Evolutionary conservation across 2,113 vertebrate genomes (phyloP).

Genomic region (Kryptolebias marmoratus): DNA sequence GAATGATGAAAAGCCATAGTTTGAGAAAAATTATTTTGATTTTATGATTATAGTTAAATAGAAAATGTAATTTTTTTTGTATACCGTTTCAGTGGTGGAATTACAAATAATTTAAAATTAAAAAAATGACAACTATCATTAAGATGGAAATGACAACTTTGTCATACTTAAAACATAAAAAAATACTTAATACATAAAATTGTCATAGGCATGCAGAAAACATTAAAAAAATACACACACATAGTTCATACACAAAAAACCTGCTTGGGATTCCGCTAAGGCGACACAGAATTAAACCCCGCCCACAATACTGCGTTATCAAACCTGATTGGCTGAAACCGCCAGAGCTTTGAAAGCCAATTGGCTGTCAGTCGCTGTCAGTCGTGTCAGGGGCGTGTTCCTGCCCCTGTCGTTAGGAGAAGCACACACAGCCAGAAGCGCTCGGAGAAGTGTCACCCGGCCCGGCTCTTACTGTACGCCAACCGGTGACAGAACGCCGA

Average conservation of each 20-base stretch:
- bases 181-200: too few relatives aligned
- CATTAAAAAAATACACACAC: background rate
- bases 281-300: conserved; percentile 8
- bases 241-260: conserved; percentile 33
- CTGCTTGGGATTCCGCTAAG: conserved; percentile 19
- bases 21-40: too few relatives aligned
- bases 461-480: background rate
- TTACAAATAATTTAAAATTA: too few relatives aligned
- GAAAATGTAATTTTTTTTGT: too few relatives aligned
- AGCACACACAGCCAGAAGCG: conserved; percentile 7
- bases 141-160: too few relatives aligned
- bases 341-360: background rate
- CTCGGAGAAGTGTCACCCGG: conserved; percentile 40
- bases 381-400: conserved; percentile 53
- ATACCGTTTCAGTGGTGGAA: too few relatives aligned
- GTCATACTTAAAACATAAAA: too few relatives aligned
- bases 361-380: conserved; percentile 46
- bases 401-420: conserved; percentile 12
- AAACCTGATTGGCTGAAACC: conserved; percentile 42
- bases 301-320: background rate
- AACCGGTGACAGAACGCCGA: conserved; percentile 19
- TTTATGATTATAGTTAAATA: too few relatives aligned
- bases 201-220: background rate
- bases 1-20: too few relatives aligned
- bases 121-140: too few relatives aligned